Base-by-base conservation (phyloP, 2,113 vertebrate genomes). In the Pseudorectes ferrugineus region DNA sequence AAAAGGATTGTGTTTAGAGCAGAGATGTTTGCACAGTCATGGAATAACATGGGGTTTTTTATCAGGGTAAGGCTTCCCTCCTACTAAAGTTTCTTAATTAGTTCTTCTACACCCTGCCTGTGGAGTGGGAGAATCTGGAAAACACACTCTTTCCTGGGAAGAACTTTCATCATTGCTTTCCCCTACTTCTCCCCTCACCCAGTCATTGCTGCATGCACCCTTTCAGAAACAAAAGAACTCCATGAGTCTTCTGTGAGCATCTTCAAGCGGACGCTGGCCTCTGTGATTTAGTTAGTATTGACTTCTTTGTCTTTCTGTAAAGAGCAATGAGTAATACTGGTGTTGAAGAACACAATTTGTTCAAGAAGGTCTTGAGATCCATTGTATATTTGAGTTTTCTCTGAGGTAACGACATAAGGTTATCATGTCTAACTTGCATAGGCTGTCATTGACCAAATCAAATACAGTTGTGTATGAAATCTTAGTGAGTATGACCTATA, bases 51-150 rank as follows among this genome's bases (percentile, higher is more conserved):
- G 20, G 62, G 20, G 0, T 17, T 93, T 95, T 81, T 88, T 20
- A 77, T 94, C 62, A 79, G 18, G 72, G 40, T 88, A 85, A 79
- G 26, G 33, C 40, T 88, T 93, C 33, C 7, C 12, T 94, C 49
- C 36, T 78, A 58, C 48, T 77, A 35, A 57, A 48, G 29, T 83
- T 88, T 91, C 87, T 83, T 91, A 95, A 85, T 94, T 82, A 91
- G 45, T 48, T 94, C 38, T 91, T 85, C 54, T 79, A 43, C 48
- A 68, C 31, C 59, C 42, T 1, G 15, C 71, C 45, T 68, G 26
- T 80, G 71, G 51, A 71, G 46, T 85, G 16, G 12, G 63, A 58
- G 36, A 75, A 54, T 88, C 70, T 95, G 81, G 84, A 94, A 94
- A 88, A 68, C 21, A 66, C 21, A 52, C 40, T 95, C 88, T 25